Conservation (phyloP, 2,113 vertebrate genomes). For the Sinosuthora webbiana region DNA sequence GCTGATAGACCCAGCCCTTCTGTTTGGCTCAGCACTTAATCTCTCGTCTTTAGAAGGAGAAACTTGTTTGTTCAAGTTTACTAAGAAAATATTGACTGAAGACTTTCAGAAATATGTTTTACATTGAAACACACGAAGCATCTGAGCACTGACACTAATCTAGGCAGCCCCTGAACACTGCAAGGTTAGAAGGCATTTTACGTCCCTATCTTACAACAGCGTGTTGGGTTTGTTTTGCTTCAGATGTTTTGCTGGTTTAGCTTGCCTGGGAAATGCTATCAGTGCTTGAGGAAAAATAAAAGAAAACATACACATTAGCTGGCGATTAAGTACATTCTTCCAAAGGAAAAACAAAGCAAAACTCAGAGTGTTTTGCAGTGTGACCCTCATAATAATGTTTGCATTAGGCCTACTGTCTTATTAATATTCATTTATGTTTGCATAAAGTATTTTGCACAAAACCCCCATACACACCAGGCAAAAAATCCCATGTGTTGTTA, state of each 20-base stretch:
- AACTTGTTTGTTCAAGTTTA: neutral
- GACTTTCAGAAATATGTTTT: neutral
- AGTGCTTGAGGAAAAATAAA: neutral
- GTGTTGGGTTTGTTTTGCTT: neutral
- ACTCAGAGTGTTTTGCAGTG: neutral
- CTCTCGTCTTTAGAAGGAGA: neutral
- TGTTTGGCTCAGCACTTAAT: neutral
- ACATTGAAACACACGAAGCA: neutral
- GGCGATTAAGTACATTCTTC: neutral
- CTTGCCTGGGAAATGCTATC: neutral
- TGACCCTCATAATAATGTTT: neutral
- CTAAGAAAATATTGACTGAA: neutral
- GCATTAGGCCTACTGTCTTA: neutral
- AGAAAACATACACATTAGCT: neutral
- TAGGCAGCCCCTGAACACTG: neutral
- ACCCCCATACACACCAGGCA: neutral
- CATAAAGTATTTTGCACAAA: neutral
- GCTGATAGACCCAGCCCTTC: neutral
- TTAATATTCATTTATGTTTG: constrained; percentile 9
- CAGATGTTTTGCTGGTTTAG: neutral
- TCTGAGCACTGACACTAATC: neutral
- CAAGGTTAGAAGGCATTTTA: neutral
- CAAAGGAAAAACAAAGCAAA: constrained; percentile 16
- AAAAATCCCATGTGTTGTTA: neutral
- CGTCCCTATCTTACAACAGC: neutral